Percentiles rank a stretch among this genome's conserved stretches.
phyloP scores from a whole-genome alignment of 2,113 vertebrate genomes.

The Hassar affinis region DNA sequence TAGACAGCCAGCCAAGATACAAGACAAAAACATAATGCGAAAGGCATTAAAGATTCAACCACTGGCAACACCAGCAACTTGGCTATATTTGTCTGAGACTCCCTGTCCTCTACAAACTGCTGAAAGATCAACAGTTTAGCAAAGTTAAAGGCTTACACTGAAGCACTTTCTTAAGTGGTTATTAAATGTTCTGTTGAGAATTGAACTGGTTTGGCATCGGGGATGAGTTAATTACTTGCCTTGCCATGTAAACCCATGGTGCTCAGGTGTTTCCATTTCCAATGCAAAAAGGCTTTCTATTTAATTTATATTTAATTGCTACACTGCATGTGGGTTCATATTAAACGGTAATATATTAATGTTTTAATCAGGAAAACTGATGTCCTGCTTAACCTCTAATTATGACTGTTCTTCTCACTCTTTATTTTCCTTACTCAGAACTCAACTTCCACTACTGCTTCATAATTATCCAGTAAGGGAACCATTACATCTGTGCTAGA shows the following conservation, averaged over 20 bases:
- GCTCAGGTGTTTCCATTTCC: background rate
- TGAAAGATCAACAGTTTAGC: background rate
- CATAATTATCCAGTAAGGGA: background rate
- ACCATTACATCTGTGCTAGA: slow-evolving; percentile 7
- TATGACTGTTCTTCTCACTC: no score
- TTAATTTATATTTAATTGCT: background rate
- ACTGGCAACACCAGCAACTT: background rate
- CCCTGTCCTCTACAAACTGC: background rate
- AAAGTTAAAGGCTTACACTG: background rate
- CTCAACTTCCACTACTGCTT: background rate
- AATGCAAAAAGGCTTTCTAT: background rate
- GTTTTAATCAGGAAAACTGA: background rate
- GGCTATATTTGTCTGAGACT: background rate
- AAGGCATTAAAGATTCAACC: no score
- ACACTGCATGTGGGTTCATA: background rate
- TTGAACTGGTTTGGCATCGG: background rate
- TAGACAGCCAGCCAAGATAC: no score
- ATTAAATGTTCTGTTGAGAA: background rate
- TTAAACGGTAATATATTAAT: background rate
- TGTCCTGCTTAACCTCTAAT: background rate
- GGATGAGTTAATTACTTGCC: background rate
- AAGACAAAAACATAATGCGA: background rate
- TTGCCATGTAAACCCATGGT: background rate
- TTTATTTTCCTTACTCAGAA: no score
- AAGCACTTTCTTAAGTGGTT: background rate